Conservation (phyloP, 2,888 invertebrate species). For the Xestobium rufovillosum region DNA sequence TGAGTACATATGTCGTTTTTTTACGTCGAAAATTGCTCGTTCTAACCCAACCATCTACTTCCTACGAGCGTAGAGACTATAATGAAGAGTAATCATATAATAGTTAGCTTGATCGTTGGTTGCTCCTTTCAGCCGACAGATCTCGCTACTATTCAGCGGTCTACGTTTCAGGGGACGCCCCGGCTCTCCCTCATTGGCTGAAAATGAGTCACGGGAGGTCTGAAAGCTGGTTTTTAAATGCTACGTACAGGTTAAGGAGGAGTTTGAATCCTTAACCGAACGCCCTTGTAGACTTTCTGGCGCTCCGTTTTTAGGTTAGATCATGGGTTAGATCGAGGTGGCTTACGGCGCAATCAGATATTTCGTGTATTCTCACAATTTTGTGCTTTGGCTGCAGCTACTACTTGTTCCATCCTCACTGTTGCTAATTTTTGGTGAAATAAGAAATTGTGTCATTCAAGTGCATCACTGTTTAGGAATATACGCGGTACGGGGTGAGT, state of each 20-base stretch:
- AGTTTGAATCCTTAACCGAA: constrained; percentile 22
- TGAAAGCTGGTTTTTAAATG: constrained; percentile 31
- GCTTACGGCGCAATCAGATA: too few relatives aligned
- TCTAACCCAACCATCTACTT: constrained; percentile 43
- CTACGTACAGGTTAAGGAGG: constrained; percentile 26
- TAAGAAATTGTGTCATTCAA: too few relatives aligned
- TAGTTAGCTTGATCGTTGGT: constrained; percentile 42
- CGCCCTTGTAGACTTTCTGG: constrained; percentile 40
- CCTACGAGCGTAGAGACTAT: constrained; percentile 46
- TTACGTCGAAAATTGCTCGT: constrained; percentile 43
- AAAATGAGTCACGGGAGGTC: constrained; percentile 20
- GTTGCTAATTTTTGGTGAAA: too few relatives aligned
- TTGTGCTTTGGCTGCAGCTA: too few relatives aligned
- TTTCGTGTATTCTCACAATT: too few relatives aligned
- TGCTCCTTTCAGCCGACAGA: constrained; percentile 39
- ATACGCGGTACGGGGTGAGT: too few relatives aligned
- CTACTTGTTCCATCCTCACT: too few relatives aligned
- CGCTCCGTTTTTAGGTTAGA: constrained; percentile 42
- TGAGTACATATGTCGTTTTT: constrained; percentile 43
- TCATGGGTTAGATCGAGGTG: too few relatives aligned
- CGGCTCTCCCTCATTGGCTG: constrained; percentile 33
- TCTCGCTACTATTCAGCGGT: constrained; percentile 41
- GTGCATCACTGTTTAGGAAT: too few relatives aligned
- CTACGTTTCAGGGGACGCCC: constrained; percentile 20
- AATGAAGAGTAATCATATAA: constrained; percentile 49